These are phyloP conservation scores for Peromyscus californicus DNA, from an alignment of 2,113 vertebrate species.

Conservation along the genomic window DNA sequence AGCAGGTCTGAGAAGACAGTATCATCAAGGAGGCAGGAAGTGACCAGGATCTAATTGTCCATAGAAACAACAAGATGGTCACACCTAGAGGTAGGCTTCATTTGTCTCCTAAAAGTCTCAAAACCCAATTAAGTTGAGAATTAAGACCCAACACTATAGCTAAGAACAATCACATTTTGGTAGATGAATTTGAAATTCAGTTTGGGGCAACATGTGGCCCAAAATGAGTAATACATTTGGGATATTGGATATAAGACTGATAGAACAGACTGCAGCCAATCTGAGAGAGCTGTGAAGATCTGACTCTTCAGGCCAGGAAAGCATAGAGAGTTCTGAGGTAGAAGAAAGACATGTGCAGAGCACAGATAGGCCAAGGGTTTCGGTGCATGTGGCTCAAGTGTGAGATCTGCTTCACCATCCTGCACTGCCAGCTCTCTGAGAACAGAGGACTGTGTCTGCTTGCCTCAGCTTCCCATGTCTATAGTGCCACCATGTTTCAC, in stretches of 20 bases:
- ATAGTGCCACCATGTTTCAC: not conserved
- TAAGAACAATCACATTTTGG: not conserved
- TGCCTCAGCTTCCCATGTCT: not conserved
- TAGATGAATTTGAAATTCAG: not conserved
- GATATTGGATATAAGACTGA: not conserved
- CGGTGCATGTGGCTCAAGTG: accelerated
- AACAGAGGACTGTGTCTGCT: not conserved
- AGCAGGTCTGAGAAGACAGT: not conserved
- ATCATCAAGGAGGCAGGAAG: not conserved
- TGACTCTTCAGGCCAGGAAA: not conserved
- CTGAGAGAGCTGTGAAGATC: not conserved
- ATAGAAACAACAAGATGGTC: too few species aligned
- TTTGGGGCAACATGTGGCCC: not conserved
- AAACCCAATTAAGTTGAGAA: not conserved
- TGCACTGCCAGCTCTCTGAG: too few species aligned
- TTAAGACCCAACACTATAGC: too few species aligned
- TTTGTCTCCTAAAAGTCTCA: not conserved
- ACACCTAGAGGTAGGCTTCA: not conserved
- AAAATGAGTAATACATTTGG: too few species aligned
- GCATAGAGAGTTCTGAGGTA: not conserved
- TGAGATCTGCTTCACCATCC: accelerated
- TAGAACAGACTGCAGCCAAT: not conserved
- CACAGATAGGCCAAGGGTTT: not conserved
- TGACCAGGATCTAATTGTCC: not conserved
- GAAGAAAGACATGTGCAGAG: not conserved